Base-by-base conservation (phyloP, 2,888 invertebrate species). In the Drosophila subsilvestris region DNA sequence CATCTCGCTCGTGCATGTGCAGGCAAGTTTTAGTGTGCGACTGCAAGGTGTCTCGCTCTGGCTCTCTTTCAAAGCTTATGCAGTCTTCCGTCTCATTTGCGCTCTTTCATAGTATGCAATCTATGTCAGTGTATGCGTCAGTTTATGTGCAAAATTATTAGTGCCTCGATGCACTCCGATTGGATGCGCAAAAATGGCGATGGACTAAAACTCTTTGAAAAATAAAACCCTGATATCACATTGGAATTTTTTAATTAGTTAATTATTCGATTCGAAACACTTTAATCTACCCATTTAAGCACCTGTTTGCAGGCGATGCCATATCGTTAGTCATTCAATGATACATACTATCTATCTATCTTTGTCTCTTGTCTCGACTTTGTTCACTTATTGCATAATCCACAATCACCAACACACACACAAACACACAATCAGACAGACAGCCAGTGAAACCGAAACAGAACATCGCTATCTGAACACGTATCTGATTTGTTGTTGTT, bases 151-250 rank as follows among this genome's bases (percentile, higher is more conserved):
- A 50, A 22, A 27, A 45, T 27, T 63, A 53, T 67, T 25, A 43
- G 66, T 32, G 22, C 44, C 50, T 53, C 78, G 63, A 61, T 76
- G 45, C 71, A 71, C 49, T 84, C 74, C 76, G 72, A 82, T 85
- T 82, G 87, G 82, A 61, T 71, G 81, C 81, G 85, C 58, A 56
- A 61, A 82, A 83, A 83, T 87, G 85, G 87, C 85, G 73, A 42
- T 42, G 0, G 7, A 12, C n/a, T 14, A 10, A 25, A 10, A 57
- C 25, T 44, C 12, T n/a, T 22, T 9, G n/a, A 37, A 18, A 17
- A 37, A 14, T 37, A 14, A 37, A 37, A 14, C 37, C 14, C 14
- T 6, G 32, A 37, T 37, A 37, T n/a, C 37, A 37, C 7, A 44
- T 22, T 48, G 14, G 4, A 5, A 37, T 10, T 22, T 37, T 18